These are phyloP conservation scores for Schizothorax lantsangensis DNA, from an alignment of 2,797 vertebrate species.

Conservation along the genomic window DNA sequence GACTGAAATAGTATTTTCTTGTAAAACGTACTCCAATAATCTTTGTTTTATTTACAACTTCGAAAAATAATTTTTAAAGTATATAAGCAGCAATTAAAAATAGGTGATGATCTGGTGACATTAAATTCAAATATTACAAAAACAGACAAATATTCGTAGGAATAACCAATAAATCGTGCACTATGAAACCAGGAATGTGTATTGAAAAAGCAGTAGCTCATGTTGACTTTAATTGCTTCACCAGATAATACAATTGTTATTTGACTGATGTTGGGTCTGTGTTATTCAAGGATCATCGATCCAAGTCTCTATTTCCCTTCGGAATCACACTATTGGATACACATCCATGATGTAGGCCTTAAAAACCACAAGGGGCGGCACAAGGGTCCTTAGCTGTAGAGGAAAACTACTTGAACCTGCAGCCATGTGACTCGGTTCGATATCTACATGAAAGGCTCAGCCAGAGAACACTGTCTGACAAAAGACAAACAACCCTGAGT, in stretches of 20 bases:
- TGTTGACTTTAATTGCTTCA: conserved; percentile 2
- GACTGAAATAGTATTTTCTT: background rate
- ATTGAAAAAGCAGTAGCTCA: background rate
- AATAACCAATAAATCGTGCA: background rate
- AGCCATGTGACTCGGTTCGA: background rate
- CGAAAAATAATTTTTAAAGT: background rate
- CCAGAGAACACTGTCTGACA: background rate
- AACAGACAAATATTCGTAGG: no score
- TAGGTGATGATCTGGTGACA: background rate
- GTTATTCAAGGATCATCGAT: conserved; percentile 22
- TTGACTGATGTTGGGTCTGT: background rate
- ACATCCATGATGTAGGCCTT: background rate
- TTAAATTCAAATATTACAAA: background rate
- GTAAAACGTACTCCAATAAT: background rate
- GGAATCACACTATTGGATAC: background rate
- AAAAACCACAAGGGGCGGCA: background rate
- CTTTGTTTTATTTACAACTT: background rate
- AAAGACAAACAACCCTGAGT: conserved; percentile 14
- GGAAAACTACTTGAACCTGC: background rate
- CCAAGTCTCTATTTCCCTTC: background rate
- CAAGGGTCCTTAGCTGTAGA: background rate
- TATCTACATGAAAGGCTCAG: conserved; percentile 1
- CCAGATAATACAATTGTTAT: background rate
- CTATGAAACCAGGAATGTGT: background rate
- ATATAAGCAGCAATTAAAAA: background rate